Base-by-base conservation (phyloP, 2,888 invertebrate species). In the Oxyteleia sp. region DNA sequence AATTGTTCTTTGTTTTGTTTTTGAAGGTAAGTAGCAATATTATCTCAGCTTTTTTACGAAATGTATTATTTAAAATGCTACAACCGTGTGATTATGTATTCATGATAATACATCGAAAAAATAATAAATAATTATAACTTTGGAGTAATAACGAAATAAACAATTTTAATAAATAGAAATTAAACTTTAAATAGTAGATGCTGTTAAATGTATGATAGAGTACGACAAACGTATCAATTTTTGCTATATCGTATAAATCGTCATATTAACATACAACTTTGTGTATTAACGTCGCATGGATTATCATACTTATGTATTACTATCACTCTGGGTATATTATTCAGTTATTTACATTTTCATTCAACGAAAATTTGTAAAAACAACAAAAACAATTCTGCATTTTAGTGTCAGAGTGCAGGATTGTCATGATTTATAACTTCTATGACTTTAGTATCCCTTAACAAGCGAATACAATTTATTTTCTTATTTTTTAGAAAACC, bases 401-500 rank as follows among this genome's bases (percentile, higher is more conserved):
- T 51, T 47, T 43, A 59, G 10, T 55, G 7, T 63, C 38, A 32
- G 35, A 78, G 45, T 51, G 69, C 69, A 78, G 61, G 68, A 76
- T 68, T 76, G 76, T 76, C 68, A 68, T 23, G 43, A 55, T 51
- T 69, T 49, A 66, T 76, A 66, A 59, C 15, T 55, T 72, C 45
- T 64, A 15, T 5, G 49, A 49, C 38, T 5, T 38, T 29, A 35
- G 8, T 41, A 13, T 55, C 16, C 45, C 18, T 49, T 29, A 53
- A n/a, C 57, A 71, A 49, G 47, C 35, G 11, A 47, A 59, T 16
- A 18, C 47, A 49, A 20, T 10, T 20, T 20, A 20, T 49, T 49
- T 20, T 49, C 20, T 7, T 49, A 13, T 43, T 43, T 7, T 41
- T 43, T 43, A 3, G 43, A 2, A 20, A 49, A 49, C 20, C n/a